Evolutionary conservation across 2,113 vertebrate species (phyloP).

Genomic region (Indri indri): DNA sequence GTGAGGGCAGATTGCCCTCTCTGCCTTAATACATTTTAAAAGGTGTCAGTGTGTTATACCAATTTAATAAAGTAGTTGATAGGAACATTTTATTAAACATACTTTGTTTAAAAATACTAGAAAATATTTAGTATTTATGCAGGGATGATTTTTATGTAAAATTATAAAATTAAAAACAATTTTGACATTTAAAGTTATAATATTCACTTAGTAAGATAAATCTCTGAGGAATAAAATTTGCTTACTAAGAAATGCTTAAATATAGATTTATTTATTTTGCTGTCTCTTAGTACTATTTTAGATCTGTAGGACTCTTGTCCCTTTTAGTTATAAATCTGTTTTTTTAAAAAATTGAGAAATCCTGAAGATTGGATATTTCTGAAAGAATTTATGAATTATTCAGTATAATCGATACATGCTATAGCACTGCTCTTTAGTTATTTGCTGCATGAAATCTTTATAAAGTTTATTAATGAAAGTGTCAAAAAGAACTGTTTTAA

Average conservation of each 20-base stretch:
- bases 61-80: neutral
- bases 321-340: conserved; percentile 18
- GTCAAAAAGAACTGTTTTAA: neutral
- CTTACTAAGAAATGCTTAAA: neutral
- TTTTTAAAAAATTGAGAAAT: neutral
- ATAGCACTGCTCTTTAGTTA: neutral
- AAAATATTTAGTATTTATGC: conserved; percentile 3
- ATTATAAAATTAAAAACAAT: conserved; percentile 4
- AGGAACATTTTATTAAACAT: neutral
- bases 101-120: conserved; percentile 2
- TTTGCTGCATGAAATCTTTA: neutral
- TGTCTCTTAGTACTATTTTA: neutral
- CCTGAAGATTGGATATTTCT: neutral
- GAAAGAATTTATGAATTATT: neutral
- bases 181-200: conserved; percentile 29
- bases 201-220: neutral
- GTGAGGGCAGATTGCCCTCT: neutral
- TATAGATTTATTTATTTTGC: neutral
- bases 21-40: neutral
- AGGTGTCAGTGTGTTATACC: neutral
- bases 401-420: neutral
- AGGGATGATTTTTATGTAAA: neutral
- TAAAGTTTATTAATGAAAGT: neutral
- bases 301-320: neutral
- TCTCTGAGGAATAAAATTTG: neutral